Base-by-base conservation (phyloP, 2,888 invertebrate genomes). In the Atherix ibis region DNA sequence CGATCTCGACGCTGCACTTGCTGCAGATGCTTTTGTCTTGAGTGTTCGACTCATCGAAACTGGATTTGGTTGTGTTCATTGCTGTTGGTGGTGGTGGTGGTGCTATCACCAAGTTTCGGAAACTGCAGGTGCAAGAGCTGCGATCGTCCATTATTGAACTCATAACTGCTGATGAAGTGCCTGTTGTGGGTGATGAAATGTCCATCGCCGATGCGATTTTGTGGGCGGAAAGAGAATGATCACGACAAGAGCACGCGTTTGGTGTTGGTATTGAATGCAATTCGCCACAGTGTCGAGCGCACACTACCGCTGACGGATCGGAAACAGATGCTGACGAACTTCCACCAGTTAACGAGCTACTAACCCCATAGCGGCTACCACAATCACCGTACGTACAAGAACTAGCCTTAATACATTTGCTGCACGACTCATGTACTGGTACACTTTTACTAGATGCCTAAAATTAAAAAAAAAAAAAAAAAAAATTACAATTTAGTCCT, bases 1-100 rank as follows among this genome's bases (percentile, higher is more conserved):
- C 80, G 52, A 73, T 62, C 31, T 76, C 76, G 36, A 72, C 58
- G 13, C 49, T 45, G 47, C 66, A 76, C 62, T 55, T 68, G 22
- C 51, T 48, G 44, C 61, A 60, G 43, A 52, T 52, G 38, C 49
- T 47, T 27, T 31, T 32, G 19, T 37, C 31, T 8, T n/a, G n/a
- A n/a, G n/a, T n/a, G n/a, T n/a, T n/a, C n/a, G n/a, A n/a, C n/a
- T n/a, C n/a, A n/a, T n/a, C n/a, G 22, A 13, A 13, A 27, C 19
- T 14, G 17, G n/a, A n/a, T n/a, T n/a, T n/a, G n/a, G n/a, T n/a
- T n/a, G n/a, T n/a, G 5, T 31, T 22, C 26, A 31, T 27, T 16
- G 35, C 27, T 16, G 19, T 17, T 30, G 14, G 32, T 14, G 17
- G 32, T 22, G 14, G 32, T 30, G 13, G 10, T 32, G 15, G 51